phyloP scores from a whole-genome alignment of 2,888 invertebrate genomes.

The Drosophila ochracea region DNA sequence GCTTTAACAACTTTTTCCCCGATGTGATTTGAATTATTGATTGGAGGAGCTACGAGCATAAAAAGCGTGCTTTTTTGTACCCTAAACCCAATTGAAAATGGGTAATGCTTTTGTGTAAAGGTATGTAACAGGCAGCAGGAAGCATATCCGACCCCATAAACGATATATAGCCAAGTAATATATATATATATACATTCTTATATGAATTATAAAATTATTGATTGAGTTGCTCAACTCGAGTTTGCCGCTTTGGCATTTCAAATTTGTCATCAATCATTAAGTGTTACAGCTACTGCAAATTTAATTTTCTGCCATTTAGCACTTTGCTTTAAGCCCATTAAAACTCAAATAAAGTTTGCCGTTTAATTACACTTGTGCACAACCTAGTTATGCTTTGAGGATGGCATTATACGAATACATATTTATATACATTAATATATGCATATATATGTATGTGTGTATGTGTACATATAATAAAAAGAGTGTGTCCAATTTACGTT shows the following conservation, averaged over 20 bases:
- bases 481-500: slow-evolving; percentile 20
- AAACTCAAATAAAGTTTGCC: slow-evolving; percentile 18
- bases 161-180: background rate
- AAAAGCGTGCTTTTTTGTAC: background rate
- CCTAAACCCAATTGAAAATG: background rate
- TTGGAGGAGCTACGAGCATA: background rate
- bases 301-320: background rate
- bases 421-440: background rate
- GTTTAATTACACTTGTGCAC: slow-evolving; percentile 29
- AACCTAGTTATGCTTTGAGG: slow-evolving; percentile 8
- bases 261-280: background rate
- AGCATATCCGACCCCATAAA: background rate
- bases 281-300: background rate
- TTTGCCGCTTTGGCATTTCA: background rate
- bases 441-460: background rate
- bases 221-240: background rate
- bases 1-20: slow-evolving; percentile 21
- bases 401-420: background rate
- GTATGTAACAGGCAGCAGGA: background rate
- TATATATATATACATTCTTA: background rate
- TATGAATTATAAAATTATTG: background rate
- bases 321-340: slow-evolving; percentile 25
- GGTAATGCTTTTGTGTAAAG: background rate
- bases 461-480: background rate
- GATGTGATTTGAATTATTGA: slow-evolving; percentile 22